These are phyloP conservation scores for Amblyjoppa proteus DNA, from an alignment of 2,888 invertebrate species.

Conservation along the genomic window DNA sequence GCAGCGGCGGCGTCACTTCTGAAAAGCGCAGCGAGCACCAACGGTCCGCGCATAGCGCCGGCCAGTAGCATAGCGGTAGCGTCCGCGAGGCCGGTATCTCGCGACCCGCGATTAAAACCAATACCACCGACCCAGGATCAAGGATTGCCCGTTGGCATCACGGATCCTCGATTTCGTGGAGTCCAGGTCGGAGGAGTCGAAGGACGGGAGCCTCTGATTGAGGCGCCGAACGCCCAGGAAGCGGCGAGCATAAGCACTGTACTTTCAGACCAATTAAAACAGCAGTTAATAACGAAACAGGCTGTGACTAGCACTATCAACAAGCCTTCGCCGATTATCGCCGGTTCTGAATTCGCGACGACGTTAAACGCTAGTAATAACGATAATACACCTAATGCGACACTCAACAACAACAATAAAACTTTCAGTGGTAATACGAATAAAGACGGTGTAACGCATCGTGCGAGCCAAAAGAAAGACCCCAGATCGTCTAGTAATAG, in stretches of 20 bases:
- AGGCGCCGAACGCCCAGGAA: slow-evolving; percentile 61
- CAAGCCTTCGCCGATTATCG: slow-evolving; percentile 79
- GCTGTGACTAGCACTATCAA: slow-evolving; percentile 80
- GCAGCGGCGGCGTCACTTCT: slow-evolving; percentile 79
- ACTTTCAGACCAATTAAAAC: slow-evolving; percentile 82
- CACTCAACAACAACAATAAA: slow-evolving; percentile 81
- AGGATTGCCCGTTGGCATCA: slow-evolving; percentile 71
- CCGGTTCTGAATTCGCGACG: slow-evolving; percentile 77
- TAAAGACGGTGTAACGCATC: slow-evolving; percentile 83
- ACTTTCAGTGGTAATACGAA: slow-evolving; percentile 81
- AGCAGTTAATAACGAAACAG: slow-evolving; percentile 81
- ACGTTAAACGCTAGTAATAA: slow-evolving; percentile 79
- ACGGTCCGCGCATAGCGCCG: slow-evolving; percentile 86
- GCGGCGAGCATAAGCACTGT: slow-evolving; percentile 79
- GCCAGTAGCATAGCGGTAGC: slow-evolving; percentile 86
- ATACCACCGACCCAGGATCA: slow-evolving; percentile 70
- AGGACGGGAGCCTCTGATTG: slow-evolving; percentile 28
- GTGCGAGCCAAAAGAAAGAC: slow-evolving; percentile 84
- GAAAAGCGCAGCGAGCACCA: slow-evolving; percentile 78
- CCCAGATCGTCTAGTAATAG: slow-evolving; percentile 82
- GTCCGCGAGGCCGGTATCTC: slow-evolving; percentile 84
- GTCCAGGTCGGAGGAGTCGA: slow-evolving; percentile 44
- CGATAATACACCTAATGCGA: slow-evolving; percentile 80
- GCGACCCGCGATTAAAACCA: slow-evolving; percentile 82
- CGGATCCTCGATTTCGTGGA: slow-evolving; percentile 77